Base-by-base conservation (phyloP, 2,113 vertebrate genomes). In the Ictalurus furcatus region DNA sequence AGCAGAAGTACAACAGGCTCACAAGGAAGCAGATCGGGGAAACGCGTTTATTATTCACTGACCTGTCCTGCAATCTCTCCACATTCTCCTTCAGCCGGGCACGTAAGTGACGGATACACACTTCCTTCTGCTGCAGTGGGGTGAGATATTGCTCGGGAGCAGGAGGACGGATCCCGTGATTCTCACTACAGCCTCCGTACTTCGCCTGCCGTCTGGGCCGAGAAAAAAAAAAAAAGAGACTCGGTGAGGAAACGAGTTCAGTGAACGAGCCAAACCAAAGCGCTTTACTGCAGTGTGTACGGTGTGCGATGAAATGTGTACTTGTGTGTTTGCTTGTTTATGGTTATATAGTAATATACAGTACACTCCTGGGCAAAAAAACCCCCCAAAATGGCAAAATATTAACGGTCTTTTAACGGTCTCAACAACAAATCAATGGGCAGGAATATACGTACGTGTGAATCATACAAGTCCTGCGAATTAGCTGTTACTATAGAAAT, bases 81-180 rank as follows among this genome's bases (percentile, higher is more conserved):
- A 99, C 97, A 0, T 98, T 98, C 90, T 99, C 98, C 93, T 97
- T 97, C 90, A 99, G 96, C 84, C 97, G 94, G 83, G 97, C 96
- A 58, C 95, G 96, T 91, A 99, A 96, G 91, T 99, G 98, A 65
- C 98, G 95, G 92, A 99, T 99, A 92, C 97, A 98, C 89, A 99
- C 98, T 94, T 99, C 98, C 94, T 99, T 99, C 96, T 99, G 98
- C 92, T 99, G 98, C 93, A 99, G 96, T 0, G 98, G 98, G 0
- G 98, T 99, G 88, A 99, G 96, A 95, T 99, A 99, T 95, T 99
- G 98, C 90, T 99, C 98, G 0, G 98, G 98, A 0, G 97, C 95
- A 0, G 98, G 98, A 0, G 97, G 96, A 91, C 97, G 97, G 94
- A 99, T 98, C 71, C 98, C 98, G 67, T 99, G 98, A 95, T 99